Evolutionary conservation across 2,888 invertebrate genomes (phyloP).

Genomic region (Amaurobius ferox): DNA sequence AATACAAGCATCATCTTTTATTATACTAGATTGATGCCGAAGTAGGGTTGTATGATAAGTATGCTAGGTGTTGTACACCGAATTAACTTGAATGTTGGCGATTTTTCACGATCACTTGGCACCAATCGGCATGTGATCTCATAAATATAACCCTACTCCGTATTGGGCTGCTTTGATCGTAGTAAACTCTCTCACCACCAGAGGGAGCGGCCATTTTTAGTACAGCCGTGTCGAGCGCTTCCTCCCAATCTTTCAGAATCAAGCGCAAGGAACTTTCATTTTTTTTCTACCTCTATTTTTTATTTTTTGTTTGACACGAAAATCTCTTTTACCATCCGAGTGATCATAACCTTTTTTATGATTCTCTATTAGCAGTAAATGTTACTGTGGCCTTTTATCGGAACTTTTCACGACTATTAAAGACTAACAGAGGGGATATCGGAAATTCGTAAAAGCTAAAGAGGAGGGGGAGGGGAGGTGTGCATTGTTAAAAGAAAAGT

Average conservation of each 20-base stretch:
- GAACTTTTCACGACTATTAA: constrained; percentile 55
- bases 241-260: constrained; percentile 3
- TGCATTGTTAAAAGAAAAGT: constrained; percentile 38
- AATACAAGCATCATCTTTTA: too few species aligned
- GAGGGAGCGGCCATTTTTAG: constrained; percentile 60
- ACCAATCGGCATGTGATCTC: constrained; percentile 24
- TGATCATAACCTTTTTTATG: constrained; percentile 61
- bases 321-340: constrained; percentile 36
- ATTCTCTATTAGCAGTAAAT: constrained; percentile 65
- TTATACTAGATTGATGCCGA: too few species aligned
- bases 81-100: too few species aligned
- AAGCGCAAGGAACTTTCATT: constrained; percentile 22
- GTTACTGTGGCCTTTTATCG: constrained; percentile 51
- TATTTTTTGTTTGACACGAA: not conserved
- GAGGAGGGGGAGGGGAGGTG: not conserved
- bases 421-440: constrained; percentile 30
- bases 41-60: too few species aligned
- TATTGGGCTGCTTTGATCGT: constrained; percentile 46
- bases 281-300: not conserved
- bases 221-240: constrained; percentile 52
- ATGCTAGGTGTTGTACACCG: too few species aligned
- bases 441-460: constrained; percentile 37
- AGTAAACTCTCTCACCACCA: constrained; percentile 57
- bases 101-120: not conserved
- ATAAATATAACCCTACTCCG: constrained; percentile 40